Base-by-base conservation (phyloP, 2,797 vertebrate genomes). In the Karalla daura region DNA sequence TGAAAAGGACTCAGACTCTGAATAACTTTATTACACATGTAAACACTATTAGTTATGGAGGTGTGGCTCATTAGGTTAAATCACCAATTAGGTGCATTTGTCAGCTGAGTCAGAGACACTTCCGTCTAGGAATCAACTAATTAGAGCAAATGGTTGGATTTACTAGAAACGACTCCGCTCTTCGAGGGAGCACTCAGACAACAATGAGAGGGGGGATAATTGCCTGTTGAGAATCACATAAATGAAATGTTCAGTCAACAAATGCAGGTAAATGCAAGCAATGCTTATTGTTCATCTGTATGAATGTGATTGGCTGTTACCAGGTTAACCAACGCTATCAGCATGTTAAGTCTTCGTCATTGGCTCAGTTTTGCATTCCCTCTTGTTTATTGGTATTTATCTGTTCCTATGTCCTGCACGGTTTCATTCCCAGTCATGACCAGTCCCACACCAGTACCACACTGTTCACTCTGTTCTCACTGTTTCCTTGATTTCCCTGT, bases 21-120 rank as follows among this genome's bases (percentile, higher is more conserved):
- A 73, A 37, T 76, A 80, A 76, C 17, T 37, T 65, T 36, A 61
- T 86, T 81, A 41, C 13, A 10, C 2, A 11, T 37, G 49, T 27
- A 45, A 71, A 52, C 33, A 20, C 5, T 30, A 12, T 74, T n/a
- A n/a, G n/a, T n/a, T 27, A 69, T 25, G 44, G 60, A 62, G 41
- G 20, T 56, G 64, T 35, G 51, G 61, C 35, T 21, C 49, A 74
- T 67, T 17, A 65, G 40, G 23, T 14, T 13, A 0, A 53, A 69
- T 78, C 17, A 41, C 21, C 61, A 68, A 62, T 77, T 68, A 74
- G 33, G 40, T 40, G 33, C 54, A 40, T 62, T 37, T 63, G 21
- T 40, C 49, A 39, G 40, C 4, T 23, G 28, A 76, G 47, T 63
- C 62, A 40, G 47, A 52, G 62, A 68, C 58, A 33, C 39, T 67